These are phyloP conservation scores for Patiria pectinifera DNA, from an alignment of 53 echinoderm and acorn worm species.

Conservation along the genomic window DNA sequence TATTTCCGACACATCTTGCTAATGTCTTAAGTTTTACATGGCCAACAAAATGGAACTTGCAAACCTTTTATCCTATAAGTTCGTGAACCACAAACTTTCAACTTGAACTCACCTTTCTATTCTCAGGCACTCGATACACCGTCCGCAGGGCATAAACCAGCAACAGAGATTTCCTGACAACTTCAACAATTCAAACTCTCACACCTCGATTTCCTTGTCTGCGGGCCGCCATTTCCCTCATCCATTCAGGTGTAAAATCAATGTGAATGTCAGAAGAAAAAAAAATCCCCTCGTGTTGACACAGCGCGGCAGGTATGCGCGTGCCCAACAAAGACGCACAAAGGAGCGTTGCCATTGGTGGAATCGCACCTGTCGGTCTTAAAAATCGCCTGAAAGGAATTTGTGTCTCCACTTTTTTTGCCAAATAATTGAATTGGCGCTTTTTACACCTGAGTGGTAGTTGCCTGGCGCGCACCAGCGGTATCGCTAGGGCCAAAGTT, in stretches of 20 bases:
- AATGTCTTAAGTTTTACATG: background rate
- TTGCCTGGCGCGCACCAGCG: background rate
- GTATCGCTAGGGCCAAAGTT: background rate
- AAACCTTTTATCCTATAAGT: too few species aligned
- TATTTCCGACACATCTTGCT: background rate
- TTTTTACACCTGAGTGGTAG: background rate
- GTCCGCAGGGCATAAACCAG: background rate
- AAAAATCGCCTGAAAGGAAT: background rate
- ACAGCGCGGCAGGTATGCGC: slow-evolving; percentile 35
- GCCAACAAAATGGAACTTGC: background rate
- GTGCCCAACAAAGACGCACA: slow-evolving; percentile 15
- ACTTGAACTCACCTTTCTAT: background rate
- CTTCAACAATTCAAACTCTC: background rate
- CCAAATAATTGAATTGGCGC: slow-evolving; percentile 15
- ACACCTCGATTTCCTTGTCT: background rate
- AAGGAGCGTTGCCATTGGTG: slow-evolving; percentile 22
- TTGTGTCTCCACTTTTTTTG: background rate
- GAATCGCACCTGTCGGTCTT: slow-evolving; percentile 14
- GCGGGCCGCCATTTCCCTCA: background rate
- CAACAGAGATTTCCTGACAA: background rate
- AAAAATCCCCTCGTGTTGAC: background rate
- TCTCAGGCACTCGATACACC: background rate
- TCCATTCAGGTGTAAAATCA: background rate
- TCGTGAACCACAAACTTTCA: background rate
- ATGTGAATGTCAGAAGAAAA: background rate